Evolutionary conservation across 2,113 vertebrate genomes (phyloP).

Genomic region (Mormyrus lacerda): DNA sequence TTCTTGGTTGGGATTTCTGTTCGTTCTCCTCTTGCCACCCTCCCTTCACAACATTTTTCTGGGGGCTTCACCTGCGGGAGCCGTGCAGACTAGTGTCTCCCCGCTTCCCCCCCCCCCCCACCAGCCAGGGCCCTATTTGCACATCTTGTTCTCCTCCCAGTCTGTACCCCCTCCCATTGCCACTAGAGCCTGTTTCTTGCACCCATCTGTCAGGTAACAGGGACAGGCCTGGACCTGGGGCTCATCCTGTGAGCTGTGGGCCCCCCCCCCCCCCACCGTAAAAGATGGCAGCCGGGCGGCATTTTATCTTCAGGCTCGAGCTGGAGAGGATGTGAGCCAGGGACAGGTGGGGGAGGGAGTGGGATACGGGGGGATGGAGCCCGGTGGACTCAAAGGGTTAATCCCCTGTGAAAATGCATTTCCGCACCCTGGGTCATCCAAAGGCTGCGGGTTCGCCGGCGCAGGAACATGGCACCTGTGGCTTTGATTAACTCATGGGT

Average conservation of each 20-base stretch:
- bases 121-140: background rate
- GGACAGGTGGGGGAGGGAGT: background rate
- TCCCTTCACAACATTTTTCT: background rate
- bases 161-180: background rate
- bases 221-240: background rate
- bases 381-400: background rate
- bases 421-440: background rate
- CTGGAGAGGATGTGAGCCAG: background rate
- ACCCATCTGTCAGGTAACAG: background rate
- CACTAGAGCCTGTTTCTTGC: background rate
- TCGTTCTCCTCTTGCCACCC: background rate
- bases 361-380: background rate
- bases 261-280: background rate
- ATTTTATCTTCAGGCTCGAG: background rate
- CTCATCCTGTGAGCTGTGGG: background rate
- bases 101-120: background rate
- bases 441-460: background rate
- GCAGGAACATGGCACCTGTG: background rate
- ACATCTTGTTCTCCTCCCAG: background rate
- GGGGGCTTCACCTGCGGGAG: background rate
- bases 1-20: background rate
- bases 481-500: background rate
- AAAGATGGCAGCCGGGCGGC: background rate
- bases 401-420: background rate
- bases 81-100: background rate